phyloP scores from a whole-genome alignment of 2,113 vertebrate species.

The Tachysurus fulvidraco region DNA sequence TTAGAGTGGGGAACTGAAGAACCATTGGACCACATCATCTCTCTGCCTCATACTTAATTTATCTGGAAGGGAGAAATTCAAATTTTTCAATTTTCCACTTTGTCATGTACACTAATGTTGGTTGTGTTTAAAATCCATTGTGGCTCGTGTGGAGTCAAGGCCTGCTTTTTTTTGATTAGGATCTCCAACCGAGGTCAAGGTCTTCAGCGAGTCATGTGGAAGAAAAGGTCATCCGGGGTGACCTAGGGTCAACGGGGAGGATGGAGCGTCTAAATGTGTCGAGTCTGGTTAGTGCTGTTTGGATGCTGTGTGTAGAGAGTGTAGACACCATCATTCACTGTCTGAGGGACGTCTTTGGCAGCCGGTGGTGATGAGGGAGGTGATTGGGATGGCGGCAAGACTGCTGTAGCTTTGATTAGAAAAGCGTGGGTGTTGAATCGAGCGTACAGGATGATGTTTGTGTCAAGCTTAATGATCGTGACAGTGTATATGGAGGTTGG shows the following conservation, averaged over 20 bases:
- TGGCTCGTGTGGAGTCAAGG: neutral
- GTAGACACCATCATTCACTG: constrained; percentile 37
- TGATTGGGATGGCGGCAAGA: constrained; percentile 28
- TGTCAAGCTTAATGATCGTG: constrained; percentile 30
- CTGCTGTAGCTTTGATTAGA: constrained; percentile 42
- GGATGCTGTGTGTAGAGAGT: constrained; percentile 8
- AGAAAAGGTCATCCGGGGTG: constrained; percentile 11
- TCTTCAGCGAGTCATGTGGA: neutral
- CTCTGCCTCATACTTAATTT: neutral
- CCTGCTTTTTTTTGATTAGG: neutral
- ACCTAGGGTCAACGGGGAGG: constrained; percentile 12
- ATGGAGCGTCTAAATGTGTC: neutral
- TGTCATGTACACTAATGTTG: neutral
- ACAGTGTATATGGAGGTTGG: neutral
- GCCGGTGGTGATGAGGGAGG: constrained; percentile 39
- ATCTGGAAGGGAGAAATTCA: neutral
- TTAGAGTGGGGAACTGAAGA: neutral
- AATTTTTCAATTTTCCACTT: neutral
- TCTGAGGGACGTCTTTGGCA: constrained; percentile 36
- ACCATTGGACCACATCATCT: neutral
- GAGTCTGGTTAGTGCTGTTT: constrained; percentile 2
- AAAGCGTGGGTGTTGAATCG: constrained; percentile 11
- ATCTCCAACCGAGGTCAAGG: constrained; percentile 1
- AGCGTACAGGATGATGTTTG: constrained; percentile 10
- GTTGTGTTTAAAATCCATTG: neutral